Percentiles rank a stretch among this genome's conserved stretches.
Conservation (phyloP, 2,113 vertebrate genomes). For the Cricetomys ansorgei region DNA sequence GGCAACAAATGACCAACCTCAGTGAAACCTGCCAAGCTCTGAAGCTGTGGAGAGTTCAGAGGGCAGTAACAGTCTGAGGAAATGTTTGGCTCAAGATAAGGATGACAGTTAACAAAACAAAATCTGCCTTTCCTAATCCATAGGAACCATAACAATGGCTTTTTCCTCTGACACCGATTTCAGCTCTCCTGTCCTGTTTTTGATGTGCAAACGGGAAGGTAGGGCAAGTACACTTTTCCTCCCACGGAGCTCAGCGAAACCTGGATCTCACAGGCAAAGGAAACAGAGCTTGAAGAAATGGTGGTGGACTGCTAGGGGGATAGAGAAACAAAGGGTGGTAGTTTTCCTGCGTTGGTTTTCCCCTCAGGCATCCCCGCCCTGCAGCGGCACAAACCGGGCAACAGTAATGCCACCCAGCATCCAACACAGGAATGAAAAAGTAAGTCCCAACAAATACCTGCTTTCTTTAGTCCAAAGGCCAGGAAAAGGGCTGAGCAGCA, state of each 20-base stretch:
- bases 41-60: neutral
- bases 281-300: neutral
- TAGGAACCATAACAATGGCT: conserved; percentile 26
- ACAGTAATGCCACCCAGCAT: neutral
- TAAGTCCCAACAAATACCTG: neutral
- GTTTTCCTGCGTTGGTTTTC: neutral
- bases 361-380: neutral
- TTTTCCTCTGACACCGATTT: conserved; percentile 23
- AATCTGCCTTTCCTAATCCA: conserved; percentile 62
- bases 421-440: neutral
- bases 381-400: neutral
- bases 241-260: neutral
- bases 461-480: neutral
- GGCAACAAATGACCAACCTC: conserved; percentile 41
- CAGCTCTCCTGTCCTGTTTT: neutral
- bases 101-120: conserved; percentile 55
- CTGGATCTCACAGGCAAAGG: neutral
- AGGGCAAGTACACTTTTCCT: neutral
- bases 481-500: neutral
- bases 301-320: neutral
- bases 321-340: neutral
- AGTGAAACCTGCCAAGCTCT: neutral
- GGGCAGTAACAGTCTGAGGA: conserved; percentile 67
- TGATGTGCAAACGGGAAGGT: neutral
- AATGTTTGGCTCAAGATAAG: conserved; percentile 54